Base-by-base conservation (phyloP, 2,888 invertebrate genomes). In the Ectemnius continuus region DNA sequence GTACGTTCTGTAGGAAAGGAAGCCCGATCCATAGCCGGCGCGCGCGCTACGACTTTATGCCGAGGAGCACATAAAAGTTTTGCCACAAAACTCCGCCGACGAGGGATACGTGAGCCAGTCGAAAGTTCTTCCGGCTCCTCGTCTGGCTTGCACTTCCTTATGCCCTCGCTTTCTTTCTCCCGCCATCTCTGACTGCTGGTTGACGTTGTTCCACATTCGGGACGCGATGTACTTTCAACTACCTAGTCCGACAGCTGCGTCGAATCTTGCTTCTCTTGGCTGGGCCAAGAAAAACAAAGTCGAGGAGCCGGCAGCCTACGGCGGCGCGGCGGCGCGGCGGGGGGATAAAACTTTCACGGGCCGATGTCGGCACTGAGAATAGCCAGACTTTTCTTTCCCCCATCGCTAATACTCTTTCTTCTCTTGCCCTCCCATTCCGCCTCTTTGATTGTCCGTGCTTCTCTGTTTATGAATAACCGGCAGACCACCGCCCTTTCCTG, bases 231-330 rank as follows among this genome's bases (percentile, higher is more conserved):
- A 64, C 61, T 71, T 77, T 62, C 66, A 57, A 63, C 73, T 70
- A 63, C 68, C 75, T 73, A 79, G 82, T 83, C 78, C 70, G 70
- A 76, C 82, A 84, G 84, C 81, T 82, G 79, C 76, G 67, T 67
- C 67, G 75, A 76, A 77, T 79, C 67, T 71, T 76, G 61, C 11
- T 60, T 67, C 73, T 68, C 70, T 67, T 73, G 66, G 58, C 56
- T 59, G 52, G 56, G 16, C 20, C 28, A 18, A 13, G 46, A 26
- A 60, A 63, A 72, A 74, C 70, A 74, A 61, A 71, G 69, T 47
- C 46, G 56, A 28, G 61, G 59, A 48, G 52, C 8, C 36, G 6
- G 36, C 36, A 36, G 36, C 36, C 36, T 36, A 36, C 36, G 61
- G 70, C 66, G 69, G 69, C 59, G 79, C 74, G 64, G 75, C n/a